Percentiles rank a stretch among this genome's conserved stretches.
These are phyloP conservation scores for Turnix velox DNA, from an alignment of 2,113 vertebrate species.

Conservation along the genomic window DNA sequence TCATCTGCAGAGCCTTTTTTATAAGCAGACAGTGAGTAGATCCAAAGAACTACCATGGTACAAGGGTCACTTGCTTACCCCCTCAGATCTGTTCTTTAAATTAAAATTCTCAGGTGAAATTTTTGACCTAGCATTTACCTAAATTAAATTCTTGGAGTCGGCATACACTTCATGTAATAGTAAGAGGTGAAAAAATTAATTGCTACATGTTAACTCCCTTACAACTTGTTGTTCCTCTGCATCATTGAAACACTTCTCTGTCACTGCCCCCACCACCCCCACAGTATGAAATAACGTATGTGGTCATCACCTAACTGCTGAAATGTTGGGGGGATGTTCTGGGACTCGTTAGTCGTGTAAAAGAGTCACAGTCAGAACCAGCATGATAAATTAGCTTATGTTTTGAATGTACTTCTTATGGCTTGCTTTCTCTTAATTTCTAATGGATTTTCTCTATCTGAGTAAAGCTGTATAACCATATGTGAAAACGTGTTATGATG, in stretches of 20 bases:
- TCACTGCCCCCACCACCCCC: background rate
- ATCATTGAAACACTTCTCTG: background rate
- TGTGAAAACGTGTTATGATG: slow-evolving; percentile 20
- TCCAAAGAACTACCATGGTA: too few species aligned
- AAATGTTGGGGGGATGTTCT: background rate
- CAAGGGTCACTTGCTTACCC: rapidly evolving
- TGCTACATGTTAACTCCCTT: background rate
- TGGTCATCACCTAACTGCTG: background rate
- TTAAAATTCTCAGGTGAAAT: background rate
- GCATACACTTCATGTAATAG: background rate
- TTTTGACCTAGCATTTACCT: background rate
- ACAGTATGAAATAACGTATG: background rate
- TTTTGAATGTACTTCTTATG: background rate
- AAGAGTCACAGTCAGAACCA: background rate
- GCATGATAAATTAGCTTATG: background rate
- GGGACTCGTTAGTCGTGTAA: rapidly evolving
- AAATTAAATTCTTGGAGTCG: background rate
- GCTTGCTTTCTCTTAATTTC: background rate
- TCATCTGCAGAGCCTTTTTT: rapidly evolving
- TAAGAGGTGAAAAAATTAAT: background rate
- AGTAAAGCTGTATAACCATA: background rate
- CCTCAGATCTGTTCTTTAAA: background rate
- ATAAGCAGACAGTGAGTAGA: background rate
- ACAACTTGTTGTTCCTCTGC: background rate
- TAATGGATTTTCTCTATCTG: background rate